Conservation (phyloP, 2,888 invertebrate genomes). For the Rhagophthalmus giganteus region DNA sequence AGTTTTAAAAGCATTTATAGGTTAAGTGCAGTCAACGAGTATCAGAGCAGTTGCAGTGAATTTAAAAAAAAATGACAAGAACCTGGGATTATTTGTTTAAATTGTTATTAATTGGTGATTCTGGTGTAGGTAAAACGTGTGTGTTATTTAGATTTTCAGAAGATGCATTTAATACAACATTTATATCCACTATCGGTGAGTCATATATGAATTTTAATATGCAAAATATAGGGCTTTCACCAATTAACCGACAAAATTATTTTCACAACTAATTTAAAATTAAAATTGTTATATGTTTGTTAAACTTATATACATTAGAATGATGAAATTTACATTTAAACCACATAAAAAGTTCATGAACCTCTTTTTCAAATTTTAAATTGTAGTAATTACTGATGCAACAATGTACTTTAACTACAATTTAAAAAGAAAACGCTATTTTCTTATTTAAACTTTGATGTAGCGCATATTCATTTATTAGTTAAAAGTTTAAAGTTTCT, state of each 20-base stretch:
- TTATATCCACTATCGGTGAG: slow-evolving; percentile 94
- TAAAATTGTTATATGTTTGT: background rate
- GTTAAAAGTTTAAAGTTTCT: no score
- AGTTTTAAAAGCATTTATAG: no score
- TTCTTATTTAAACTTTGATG: no score
- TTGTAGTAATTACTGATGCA: slow-evolving; percentile 1
- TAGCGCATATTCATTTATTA: no score
- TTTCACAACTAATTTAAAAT: slow-evolving; percentile 4
- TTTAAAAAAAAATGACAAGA: slow-evolving; percentile 73
- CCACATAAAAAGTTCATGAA: slow-evolving; percentile 31
- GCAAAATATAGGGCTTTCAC: slow-evolving; percentile 5
- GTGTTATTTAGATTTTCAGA: slow-evolving; percentile 92
- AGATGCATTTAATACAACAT: slow-evolving; percentile 92
- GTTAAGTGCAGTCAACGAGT: slow-evolving; percentile 27
- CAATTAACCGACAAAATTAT: slow-evolving; percentile 10
- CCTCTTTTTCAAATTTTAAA: slow-evolving; percentile 9
- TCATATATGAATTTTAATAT: slow-evolving; percentile 41
- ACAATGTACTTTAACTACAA: background rate
- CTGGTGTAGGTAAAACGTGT: slow-evolving; percentile 92
- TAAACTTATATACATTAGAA: slow-evolving; percentile 3
- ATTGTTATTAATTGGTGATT: slow-evolving; percentile 88
- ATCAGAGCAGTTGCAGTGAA: slow-evolving; percentile 15
- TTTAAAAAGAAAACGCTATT: no score
- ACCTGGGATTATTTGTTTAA: slow-evolving; percentile 95
- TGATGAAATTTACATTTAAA: slow-evolving; percentile 12